Conservation (phyloP, 1,140 invertebrate species). For the Brachionus paranguensis region DNA sequence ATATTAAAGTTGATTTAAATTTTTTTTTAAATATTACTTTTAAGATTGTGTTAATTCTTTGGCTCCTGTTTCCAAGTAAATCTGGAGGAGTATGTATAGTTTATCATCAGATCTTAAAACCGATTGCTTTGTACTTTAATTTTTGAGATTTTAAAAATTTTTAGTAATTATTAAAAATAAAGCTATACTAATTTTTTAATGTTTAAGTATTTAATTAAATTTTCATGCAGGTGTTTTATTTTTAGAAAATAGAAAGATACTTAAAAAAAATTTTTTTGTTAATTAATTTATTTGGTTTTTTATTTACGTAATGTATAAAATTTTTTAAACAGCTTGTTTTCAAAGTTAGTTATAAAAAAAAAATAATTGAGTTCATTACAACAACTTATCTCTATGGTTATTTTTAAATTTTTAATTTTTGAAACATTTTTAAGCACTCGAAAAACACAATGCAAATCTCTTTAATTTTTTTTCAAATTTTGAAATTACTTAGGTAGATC, state of each 20-base stretch:
- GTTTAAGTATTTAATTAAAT: background rate
- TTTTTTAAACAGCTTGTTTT: background rate
- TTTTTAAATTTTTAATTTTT: background rate
- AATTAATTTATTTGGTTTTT: no score
- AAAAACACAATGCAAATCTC: background rate
- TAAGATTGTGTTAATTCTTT: conserved; percentile 83
- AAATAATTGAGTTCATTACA: background rate
- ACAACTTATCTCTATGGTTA: background rate
- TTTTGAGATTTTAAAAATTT: background rate
- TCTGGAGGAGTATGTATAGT: conserved; percentile 81
- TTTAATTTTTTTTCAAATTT: background rate
- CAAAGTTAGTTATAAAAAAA: background rate
- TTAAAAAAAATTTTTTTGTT: background rate
- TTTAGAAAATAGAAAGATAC: background rate
- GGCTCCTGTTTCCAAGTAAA: conserved; percentile 83
- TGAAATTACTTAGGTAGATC: background rate
- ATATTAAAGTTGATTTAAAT: conserved; percentile 69
- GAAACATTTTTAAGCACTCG: background rate
- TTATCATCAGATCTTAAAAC: conserved; percentile 75
- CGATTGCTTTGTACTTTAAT: conserved; percentile 47
- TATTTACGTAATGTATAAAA: background rate
- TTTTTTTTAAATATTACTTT: conserved; percentile 88
- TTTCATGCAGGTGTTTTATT: background rate
- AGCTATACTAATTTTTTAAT: background rate
- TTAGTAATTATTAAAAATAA: background rate